Evolutionary conservation across 92 coral and sea anemone species (phyloP).

Genomic region (Pocillopora grandis): DNA sequence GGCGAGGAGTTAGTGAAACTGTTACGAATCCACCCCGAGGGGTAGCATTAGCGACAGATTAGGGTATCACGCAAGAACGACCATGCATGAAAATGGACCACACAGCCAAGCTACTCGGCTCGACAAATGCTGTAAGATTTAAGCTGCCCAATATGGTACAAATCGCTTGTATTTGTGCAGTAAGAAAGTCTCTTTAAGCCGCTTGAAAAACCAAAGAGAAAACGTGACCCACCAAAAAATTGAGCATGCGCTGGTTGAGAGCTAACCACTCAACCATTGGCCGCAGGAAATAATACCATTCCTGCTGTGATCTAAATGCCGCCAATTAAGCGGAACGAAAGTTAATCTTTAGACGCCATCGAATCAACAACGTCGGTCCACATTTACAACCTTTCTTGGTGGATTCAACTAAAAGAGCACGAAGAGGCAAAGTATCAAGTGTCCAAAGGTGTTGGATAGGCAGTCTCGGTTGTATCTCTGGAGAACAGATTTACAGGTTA

Average conservation of each 20-base stretch:
- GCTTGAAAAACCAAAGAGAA: too few species aligned
- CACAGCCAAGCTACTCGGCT: not conserved
- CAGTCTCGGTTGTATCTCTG: too few species aligned
- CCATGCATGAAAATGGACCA: not conserved
- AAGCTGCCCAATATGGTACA: not conserved
- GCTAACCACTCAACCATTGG: conserved; percentile 8
- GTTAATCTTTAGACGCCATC: not conserved
- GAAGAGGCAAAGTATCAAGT: too few species aligned
- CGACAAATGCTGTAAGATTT: not conserved
- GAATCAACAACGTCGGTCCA: conserved; percentile 18
- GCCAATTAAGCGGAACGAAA: conserved; percentile 19
- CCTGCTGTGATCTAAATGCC: conserved; percentile 40
- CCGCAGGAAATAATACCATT: not conserved
- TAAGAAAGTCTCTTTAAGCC: not conserved
- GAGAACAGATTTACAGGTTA: too few species aligned
- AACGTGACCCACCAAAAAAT: not conserved
- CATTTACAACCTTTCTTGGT: not conserved
- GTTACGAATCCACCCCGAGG: conserved; percentile 13
- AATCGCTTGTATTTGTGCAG: not conserved
- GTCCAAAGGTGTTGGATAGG: too few species aligned
- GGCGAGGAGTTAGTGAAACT: conserved; percentile 20
- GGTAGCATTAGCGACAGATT: not conserved
- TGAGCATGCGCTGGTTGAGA: conserved; percentile 8
- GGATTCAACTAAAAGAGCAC: too few species aligned
- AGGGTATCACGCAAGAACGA: conserved; percentile 21